Evolutionary conservation across 2,113 vertebrate species (phyloP).

Genomic region (Panthera tigris): DNA sequence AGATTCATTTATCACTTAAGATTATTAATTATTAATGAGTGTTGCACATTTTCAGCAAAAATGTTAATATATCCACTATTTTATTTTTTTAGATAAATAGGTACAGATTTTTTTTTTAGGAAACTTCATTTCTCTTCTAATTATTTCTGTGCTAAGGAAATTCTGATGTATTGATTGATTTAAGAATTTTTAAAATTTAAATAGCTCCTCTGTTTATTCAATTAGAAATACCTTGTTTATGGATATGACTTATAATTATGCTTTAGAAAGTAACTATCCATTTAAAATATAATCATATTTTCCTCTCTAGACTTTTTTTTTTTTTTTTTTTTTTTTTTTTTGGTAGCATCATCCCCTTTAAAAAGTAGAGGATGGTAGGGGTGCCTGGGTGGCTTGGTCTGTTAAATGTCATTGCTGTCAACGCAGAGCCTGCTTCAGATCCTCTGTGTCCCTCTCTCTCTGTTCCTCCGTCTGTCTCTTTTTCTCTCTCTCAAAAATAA

Average conservation of each 20-base stretch:
- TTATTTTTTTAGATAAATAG: background rate
- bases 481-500: too few relatives aligned
- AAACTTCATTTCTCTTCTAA: background rate
- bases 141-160: background rate
- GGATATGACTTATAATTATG: background rate
- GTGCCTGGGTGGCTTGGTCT: too few relatives aligned
- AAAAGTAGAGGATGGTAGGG: background rate
- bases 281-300: background rate
- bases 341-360: background rate
- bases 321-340: conserved; percentile 26
- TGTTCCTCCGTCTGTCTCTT: too few relatives aligned
- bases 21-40: background rate
- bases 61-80: background rate
- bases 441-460: too few relatives aligned
- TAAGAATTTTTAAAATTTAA: background rate
- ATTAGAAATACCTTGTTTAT: background rate
- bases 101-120: background rate
- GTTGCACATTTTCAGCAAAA: background rate
- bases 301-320: background rate
- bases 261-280: background rate
- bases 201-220: background rate
- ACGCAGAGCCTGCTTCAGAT: too few relatives aligned
- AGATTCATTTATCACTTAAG: background rate
- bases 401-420: too few relatives aligned
- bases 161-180: background rate